phyloP scores from a whole-genome alignment of 2,797 vertebrate species.

The Buphagus erythrorhynchus region DNA sequence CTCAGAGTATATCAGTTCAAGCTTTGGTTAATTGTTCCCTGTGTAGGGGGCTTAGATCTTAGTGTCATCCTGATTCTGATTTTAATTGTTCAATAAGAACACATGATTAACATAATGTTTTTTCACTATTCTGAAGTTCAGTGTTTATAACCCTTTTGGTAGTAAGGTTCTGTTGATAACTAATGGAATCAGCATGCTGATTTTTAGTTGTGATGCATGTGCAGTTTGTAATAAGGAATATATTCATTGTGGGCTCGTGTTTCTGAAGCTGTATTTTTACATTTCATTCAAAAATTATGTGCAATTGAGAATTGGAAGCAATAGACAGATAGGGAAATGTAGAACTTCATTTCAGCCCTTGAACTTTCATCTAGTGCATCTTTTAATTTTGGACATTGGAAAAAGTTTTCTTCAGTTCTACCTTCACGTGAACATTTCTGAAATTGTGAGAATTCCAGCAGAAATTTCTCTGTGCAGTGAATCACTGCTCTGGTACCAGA shows the following conservation, averaged over 20 bases:
- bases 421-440: accelerated
- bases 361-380: background rate
- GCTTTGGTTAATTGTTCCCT: background rate
- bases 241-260: background rate
- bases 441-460: background rate
- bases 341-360: background rate
- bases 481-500: background rate
- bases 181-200: background rate
- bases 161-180: background rate
- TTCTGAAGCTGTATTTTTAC: background rate
- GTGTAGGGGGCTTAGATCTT: background rate
- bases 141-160: background rate
- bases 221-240: background rate
- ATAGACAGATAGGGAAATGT: background rate
- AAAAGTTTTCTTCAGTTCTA: background rate
- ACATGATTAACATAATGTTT: background rate
- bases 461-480: background rate
- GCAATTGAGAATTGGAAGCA: background rate
- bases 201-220: background rate
- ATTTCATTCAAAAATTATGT: background rate
- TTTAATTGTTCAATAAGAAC: background rate
- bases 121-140: background rate
- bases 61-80: background rate
- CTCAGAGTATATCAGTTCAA: background rate
- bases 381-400: background rate